Evolutionary conservation across 2,888 invertebrate species (phyloP), one percentile per base, ranked within the genome.

Genomic region (Colostygia pectinataria): DNA sequence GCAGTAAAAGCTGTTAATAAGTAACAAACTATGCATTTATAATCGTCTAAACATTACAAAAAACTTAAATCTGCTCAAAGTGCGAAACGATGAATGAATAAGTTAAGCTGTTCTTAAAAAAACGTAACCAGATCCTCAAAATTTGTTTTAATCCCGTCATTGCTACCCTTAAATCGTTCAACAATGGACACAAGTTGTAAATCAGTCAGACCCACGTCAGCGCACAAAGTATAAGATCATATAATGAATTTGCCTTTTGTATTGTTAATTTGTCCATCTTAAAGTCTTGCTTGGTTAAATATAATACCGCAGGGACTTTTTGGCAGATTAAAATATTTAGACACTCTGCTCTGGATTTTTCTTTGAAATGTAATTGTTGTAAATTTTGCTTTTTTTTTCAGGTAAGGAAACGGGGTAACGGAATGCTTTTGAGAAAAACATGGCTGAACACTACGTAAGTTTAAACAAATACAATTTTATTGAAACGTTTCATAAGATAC

Each of bases 111-210:
- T n/a, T n/a, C n/a, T n/a, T n/a, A 53, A 55, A 39, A 53, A 51
- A 29, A 4, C 10, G 48, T 49, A 53, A 53, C 50, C 36, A 33
- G 44, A 54, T 47, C 49, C 27, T 34, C 29, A 44, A 40, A 42
- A 53, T 40, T 63, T 44, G 53, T 57, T 63, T 48, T 68, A 67
- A 70, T 68, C 68, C 63, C 49, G 59, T 69, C 68, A 74, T 65
- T 66, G 71, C 71, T 73, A 71, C 74, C 66, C 60, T 45, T 57
- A 53, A 56, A 55, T 20, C 42, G 25, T 34, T 48, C 42, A 44
- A 56, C 58, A 65, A 54, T 54, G 55, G 41, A 38, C 38, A 44
- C 42, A 38, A 40, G 57, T 63, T 61, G 61, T 71, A 71, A 66
- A 71, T 70, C 68, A 61, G 47, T 63, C 58, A 53, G 37, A 41